Percentiles rank a stretch among this genome's conserved stretches.
Conservation (phyloP, 2,113 vertebrate genomes). For the Gracilinanus agilis region DNA sequence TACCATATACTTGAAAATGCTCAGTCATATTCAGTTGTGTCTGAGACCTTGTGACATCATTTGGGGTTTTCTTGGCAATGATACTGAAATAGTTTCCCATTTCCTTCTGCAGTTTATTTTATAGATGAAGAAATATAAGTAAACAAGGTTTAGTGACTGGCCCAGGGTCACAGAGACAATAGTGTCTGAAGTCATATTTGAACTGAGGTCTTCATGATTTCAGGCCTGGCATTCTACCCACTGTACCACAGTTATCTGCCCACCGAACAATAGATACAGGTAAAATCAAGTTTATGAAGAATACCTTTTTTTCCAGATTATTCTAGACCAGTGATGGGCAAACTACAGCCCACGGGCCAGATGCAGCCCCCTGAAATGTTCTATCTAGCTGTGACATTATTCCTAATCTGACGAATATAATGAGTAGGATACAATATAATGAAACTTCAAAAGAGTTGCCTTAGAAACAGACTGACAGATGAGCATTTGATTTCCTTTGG, state of each 20-base stretch:
- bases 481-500: too few relatives aligned
- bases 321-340: too few relatives aligned
- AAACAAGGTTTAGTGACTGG: not conserved
- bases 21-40: not conserved
- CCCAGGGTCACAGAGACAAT: not conserved
- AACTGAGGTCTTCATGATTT: not conserved
- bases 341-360: too few relatives aligned
- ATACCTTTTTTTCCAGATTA: too few relatives aligned
- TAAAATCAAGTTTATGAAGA: not conserved
- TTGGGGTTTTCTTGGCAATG: not conserved
- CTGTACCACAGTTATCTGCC: not conserved
- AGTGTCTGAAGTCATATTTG: not conserved
- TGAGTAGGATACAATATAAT: too few relatives aligned
- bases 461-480: too few relatives aligned
- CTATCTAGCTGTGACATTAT: too few relatives aligned
- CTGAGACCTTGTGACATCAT: not conserved
- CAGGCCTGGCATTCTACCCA: not conserved
- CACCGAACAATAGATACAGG: not conserved
- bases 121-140: not conserved
- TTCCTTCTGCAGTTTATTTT: not conserved
- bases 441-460: too few relatives aligned
- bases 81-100: not conserved
- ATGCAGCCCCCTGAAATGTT: too few relatives aligned
- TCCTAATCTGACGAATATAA: too few relatives aligned
- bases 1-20: too few relatives aligned